These are phyloP conservation scores for Scartelaos histophorus DNA, from an alignment of 2,113 vertebrate species.

Conservation along the genomic window DNA sequence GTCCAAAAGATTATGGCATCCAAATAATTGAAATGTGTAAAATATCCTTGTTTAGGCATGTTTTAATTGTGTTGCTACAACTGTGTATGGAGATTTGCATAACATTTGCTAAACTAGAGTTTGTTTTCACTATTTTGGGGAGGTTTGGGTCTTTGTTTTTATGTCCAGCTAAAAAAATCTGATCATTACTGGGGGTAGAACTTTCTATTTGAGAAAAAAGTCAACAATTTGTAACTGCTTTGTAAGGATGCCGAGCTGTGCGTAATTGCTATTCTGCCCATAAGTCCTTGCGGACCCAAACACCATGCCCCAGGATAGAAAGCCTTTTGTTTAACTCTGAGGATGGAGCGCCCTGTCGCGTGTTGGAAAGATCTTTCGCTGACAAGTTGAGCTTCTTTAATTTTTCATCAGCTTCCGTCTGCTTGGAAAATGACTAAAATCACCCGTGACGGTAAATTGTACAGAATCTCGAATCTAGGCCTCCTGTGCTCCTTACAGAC, in stretches of 20 bases:
- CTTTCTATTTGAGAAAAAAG: background rate
- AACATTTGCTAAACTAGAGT: no score
- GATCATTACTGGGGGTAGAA: background rate
- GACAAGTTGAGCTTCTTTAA: slow-evolving; percentile 62
- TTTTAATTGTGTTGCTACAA: no score
- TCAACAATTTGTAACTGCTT: background rate
- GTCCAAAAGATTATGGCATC: background rate
- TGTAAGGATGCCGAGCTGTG: slow-evolving; percentile 23
- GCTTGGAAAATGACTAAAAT: slow-evolving; percentile 53
- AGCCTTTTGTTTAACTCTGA: slow-evolving; percentile 60
- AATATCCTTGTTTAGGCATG: no score
- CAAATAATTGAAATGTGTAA: background rate
- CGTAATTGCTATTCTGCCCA: slow-evolving; percentile 69
- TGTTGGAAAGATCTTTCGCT: slow-evolving; percentile 37
- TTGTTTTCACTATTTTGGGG: no score
- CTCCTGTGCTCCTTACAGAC: background rate
- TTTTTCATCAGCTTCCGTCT: slow-evolving; percentile 64
- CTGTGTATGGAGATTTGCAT: no score
- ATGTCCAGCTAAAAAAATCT: background rate
- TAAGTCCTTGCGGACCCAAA: slow-evolving; percentile 40
- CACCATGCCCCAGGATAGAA: slow-evolving; percentile 47
- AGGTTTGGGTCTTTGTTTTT: background rate
- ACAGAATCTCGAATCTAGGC: slow-evolving; percentile 13
- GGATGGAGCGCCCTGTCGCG: slow-evolving; percentile 35
- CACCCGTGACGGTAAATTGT: slow-evolving; percentile 40